These are phyloP conservation scores for Drosophila virilis DNA, from an alignment of 1,140 invertebrate species.

Conservation along the genomic window DNA sequence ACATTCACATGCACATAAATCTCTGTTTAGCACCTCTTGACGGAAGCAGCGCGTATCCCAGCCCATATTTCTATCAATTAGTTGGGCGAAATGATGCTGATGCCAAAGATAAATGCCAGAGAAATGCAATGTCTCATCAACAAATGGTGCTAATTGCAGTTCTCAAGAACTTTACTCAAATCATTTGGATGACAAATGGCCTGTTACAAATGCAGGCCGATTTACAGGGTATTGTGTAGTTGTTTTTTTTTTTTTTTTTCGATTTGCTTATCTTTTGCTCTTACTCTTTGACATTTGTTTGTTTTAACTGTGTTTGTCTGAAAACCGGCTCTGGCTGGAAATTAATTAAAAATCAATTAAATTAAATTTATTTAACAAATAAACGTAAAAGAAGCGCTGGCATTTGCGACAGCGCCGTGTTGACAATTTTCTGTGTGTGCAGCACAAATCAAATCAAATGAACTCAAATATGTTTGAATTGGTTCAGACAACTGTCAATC, in stretches of 20 bases:
- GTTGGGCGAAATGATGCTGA: constrained; percentile 13
- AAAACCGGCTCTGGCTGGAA: constrained; percentile 25
- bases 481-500: constrained; percentile 5
- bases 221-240: constrained; percentile 23
- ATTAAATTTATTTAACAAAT: constrained; percentile 30
- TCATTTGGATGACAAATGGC: not conserved
- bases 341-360: constrained; percentile 41
- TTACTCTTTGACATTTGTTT: constrained; percentile 43
- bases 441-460: too few relatives aligned
- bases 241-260: too few relatives aligned
- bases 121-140: constrained; percentile 28
- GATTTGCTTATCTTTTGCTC: not conserved
- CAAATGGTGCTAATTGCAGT: constrained; percentile 37
- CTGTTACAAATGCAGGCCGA: too few relatives aligned
- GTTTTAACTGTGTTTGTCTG: constrained; percentile 10
- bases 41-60: constrained; percentile 29
- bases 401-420: constrained; percentile 14
- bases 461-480: constrained; percentile 1
- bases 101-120: constrained; percentile 14
- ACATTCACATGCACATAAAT: constrained; percentile 1
- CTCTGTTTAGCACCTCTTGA: constrained; percentile 41
- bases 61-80: constrained; percentile 35
- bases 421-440: constrained; percentile 4
- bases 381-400: not conserved
- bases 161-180: constrained; percentile 18